Conservation (phyloP, 2,113 vertebrate genomes). For the Dasyurus viverrinus region DNA sequence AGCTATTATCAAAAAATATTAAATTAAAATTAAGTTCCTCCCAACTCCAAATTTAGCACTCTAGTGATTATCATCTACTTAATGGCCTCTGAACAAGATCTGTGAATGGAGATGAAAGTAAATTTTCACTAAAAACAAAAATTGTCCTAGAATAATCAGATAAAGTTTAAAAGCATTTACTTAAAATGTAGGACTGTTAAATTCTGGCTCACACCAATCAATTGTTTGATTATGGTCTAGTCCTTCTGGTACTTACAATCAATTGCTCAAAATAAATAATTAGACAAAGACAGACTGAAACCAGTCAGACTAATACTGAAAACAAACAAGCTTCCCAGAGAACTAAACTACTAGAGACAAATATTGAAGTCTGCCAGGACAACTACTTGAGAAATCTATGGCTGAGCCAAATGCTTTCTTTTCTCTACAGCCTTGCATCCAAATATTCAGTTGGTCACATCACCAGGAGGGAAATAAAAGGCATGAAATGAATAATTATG, state of each 20-base stretch:
- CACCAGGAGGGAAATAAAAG: neutral
- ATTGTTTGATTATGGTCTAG: neutral
- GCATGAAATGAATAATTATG: neutral
- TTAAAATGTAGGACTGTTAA: slow-evolving; percentile 56
- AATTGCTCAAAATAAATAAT: slow-evolving; percentile 61
- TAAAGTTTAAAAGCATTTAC: slow-evolving; percentile 66
- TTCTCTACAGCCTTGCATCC: slow-evolving; percentile 16
- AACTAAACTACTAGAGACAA: slow-evolving; percentile 42
- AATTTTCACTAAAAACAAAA: slow-evolving; percentile 43
- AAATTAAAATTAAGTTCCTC: neutral
- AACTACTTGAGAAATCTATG: slow-evolving; percentile 31
- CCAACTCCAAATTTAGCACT: neutral
- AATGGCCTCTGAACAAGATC: neutral
- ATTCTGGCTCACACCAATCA: neutral
- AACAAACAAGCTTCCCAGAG: slow-evolving; percentile 46
- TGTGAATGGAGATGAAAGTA: slow-evolving; percentile 32
- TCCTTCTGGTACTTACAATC: slow-evolving; percentile 14
- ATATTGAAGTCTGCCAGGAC: slow-evolving; percentile 1
- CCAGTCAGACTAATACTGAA: slow-evolving; percentile 14
- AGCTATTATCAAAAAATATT: neutral
- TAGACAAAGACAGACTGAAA: neutral
- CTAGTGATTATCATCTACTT: slow-evolving; percentile 44
- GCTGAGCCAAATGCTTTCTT: slow-evolving; percentile 17
- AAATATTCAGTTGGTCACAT: neutral
- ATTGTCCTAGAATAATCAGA: slow-evolving; percentile 59